These are phyloP conservation scores for Caracal caracal DNA, from an alignment of 2,113 vertebrate species.

Conservation along the genomic window DNA sequence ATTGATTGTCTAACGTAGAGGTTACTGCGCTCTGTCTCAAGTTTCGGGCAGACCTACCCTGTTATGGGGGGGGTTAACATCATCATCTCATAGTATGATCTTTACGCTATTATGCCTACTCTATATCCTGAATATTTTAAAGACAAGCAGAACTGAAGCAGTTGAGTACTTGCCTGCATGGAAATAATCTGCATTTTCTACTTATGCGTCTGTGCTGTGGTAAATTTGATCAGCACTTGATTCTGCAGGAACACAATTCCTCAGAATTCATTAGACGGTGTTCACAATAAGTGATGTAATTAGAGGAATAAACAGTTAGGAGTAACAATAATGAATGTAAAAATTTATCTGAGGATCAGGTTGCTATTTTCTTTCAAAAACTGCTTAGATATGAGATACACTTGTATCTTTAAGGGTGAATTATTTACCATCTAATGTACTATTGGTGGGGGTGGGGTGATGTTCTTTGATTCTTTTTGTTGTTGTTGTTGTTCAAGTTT, in stretches of 20 bases:
- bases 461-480: not conserved
- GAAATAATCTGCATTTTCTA: slow-evolving; percentile 44
- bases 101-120: not conserved
- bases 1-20: slow-evolving; percentile 58
- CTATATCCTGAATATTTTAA: not conserved
- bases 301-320: slow-evolving; percentile 72
- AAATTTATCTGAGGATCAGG: slow-evolving; percentile 70
- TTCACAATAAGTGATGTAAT: slow-evolving; percentile 74
- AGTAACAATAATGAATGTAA: slow-evolving; percentile 76
- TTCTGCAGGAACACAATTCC: not conserved
- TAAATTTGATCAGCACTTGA: slow-evolving; percentile 47
- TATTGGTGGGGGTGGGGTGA: not conserved
- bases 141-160: not conserved
- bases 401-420: slow-evolving; percentile 65
- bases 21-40: slow-evolving; percentile 54
- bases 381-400: slow-evolving; percentile 39
- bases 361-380: slow-evolving; percentile 79
- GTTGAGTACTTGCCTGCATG: not conserved
- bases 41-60: slow-evolving; percentile 30
- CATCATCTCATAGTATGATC: not conserved
- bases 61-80: not conserved
- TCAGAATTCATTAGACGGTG: slow-evolving; percentile 68
- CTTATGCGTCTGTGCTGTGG: not conserved
- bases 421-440: slow-evolving; percentile 77
- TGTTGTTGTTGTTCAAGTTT: slow-evolving; percentile 78